A percentile compares a stretch with the other conserved stretches of the same genome.
Conservation (phyloP, 1,140 invertebrate species). For the Drosophila athabasca region DNA sequence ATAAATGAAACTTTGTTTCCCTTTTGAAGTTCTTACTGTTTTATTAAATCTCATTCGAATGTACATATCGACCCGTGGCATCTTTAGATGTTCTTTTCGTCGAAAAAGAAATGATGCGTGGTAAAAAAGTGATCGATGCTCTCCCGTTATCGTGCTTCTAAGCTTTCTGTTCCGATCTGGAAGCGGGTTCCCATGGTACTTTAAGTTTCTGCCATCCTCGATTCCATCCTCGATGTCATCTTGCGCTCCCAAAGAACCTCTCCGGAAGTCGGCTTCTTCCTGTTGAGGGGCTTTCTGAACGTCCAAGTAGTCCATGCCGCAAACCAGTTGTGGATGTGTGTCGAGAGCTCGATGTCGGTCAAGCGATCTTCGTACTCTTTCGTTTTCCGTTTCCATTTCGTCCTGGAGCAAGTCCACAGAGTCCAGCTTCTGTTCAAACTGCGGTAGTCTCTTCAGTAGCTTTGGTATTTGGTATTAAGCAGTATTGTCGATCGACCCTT, state of each 20-base stretch:
- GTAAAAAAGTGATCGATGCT: conserved; percentile 3
- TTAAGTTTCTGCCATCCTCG: neutral
- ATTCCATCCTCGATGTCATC: conserved; percentile 3
- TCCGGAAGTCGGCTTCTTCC: neutral
- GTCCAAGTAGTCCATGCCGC: neutral
- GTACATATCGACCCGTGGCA: conserved; percentile 11
- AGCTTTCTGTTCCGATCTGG: neutral
- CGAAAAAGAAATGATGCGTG: conserved; percentile 21
- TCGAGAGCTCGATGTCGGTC: neutral
- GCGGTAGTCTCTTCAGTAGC: neutral
- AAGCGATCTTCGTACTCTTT: conserved; percentile 1
- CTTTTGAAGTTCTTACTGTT: neutral
- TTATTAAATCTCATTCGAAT: neutral
- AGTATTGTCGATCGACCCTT: conserved; percentile 5
- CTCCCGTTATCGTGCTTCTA: neutral
- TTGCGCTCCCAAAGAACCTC: neutral
- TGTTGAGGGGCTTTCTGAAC: neutral
- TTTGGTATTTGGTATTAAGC: neutral
- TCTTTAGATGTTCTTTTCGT: neutral
- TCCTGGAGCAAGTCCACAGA: neutral
- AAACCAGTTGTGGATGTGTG: neutral
- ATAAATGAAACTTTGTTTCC: neutral
- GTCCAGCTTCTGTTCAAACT: neutral
- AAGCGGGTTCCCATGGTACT: neutral
- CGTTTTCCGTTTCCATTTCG: neutral